phyloP scores from a whole-genome alignment of 2,113 vertebrate species.

The Phoxinus phoxinus region DNA sequence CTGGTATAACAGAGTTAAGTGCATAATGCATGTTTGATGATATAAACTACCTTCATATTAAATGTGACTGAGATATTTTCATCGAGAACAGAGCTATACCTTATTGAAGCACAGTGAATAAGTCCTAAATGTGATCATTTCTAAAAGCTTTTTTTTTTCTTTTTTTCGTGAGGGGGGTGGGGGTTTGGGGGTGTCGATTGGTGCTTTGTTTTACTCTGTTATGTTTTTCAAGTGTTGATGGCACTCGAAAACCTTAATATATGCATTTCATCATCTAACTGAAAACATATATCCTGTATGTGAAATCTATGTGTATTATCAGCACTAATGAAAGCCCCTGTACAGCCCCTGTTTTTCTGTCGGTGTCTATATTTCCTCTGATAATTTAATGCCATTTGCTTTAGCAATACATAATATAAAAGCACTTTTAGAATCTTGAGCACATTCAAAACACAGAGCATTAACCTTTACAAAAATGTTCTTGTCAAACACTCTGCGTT shows the following conservation, averaged over 20 bases:
- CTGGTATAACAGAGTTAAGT: conserved; percentile 49
- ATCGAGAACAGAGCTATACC: conserved; percentile 55
- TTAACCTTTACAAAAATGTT: conserved; percentile 57
- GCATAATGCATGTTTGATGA: conserved; percentile 55
- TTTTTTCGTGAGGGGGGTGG: neutral
- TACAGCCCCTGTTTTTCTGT: conserved; percentile 51
- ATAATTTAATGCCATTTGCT: conserved; percentile 61
- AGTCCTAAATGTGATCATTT: conserved; percentile 49
- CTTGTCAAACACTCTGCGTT: conserved; percentile 60
- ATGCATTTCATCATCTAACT: conserved; percentile 58
- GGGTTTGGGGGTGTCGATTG: neutral
- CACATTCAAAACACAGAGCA: conserved; percentile 57
- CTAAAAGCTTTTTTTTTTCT: conserved; percentile 45
- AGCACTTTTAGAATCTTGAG: conserved; percentile 64
- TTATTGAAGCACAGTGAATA: conserved; percentile 56
- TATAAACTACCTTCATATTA: conserved; percentile 54
- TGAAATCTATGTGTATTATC: conserved; percentile 53
- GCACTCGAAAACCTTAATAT: conserved; percentile 57
- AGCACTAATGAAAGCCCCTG: conserved; percentile 53
- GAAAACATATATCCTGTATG: conserved; percentile 57
- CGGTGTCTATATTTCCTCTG: conserved; percentile 52
- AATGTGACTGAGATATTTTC: conserved; percentile 50
- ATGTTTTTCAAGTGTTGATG: conserved; percentile 39
- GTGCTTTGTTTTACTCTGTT: neutral
- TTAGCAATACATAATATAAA: conserved; percentile 63